Evolutionary conservation across 2,797 vertebrate genomes (phyloP), one percentile per base, ranked within the genome.

Genomic region (Anguilla megastoma): DNA sequence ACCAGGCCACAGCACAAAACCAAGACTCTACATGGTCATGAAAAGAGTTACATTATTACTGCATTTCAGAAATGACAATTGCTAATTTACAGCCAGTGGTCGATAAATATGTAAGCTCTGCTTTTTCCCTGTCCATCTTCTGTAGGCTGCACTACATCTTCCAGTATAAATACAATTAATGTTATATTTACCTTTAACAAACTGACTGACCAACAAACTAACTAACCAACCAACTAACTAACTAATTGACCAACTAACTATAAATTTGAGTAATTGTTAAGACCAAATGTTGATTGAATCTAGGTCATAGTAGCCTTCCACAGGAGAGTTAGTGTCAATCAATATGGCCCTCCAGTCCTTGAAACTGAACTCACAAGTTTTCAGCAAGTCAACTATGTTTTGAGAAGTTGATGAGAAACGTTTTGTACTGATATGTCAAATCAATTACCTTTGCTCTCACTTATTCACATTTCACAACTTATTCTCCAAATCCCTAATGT

Each of bases 41-140:
- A 74, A n/a, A 66, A 16, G 56, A 36, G 14, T 30, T 52, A 54
- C 86, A 86, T 52, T 63, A 2, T 88, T 76, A 58, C 30, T 63
- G n/a, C 14, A 1, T 87, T 85, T 88, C 76, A 66, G 80, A 76
- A 87, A 84, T 30, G 82, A 82, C 82, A 33, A 86, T 90, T 85
- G 84, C 80, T 88, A 88, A 86, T 89, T 89, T 80, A 66, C 83
- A 27, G 18, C 66, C 45, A 54, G 84, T 8, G 2, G 56, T 30
- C 52, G 1, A 21, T n/a, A 6, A 45, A 54, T 12, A 24, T 82
- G 10, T 69, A 45, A 12, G 1, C 86, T 27, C 36, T 56, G 86
- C 48, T n/a, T 18, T 2, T 27, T 18, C 5, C 50, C 30, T 36
- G 54, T 2, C 50, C 30, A 21, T 60, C 56, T 41, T 24, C n/a